These are phyloP conservation scores for Crocodylus rhombifer DNA, from an alignment of 2,797 vertebrate species.

Conservation along the genomic window DNA sequence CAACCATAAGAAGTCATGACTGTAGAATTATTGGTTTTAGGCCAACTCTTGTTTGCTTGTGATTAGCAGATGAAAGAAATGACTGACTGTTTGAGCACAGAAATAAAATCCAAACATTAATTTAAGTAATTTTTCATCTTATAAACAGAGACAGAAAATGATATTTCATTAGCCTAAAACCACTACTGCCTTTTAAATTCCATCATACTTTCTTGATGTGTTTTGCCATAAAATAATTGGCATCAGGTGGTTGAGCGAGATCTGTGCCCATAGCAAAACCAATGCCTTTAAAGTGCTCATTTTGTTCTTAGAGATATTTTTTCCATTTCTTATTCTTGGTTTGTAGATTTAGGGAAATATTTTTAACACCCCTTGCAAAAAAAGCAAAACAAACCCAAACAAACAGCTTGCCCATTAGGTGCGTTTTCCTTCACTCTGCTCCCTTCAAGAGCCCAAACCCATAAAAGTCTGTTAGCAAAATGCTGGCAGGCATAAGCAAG, in stretches of 20 bases:
- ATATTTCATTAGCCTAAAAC: background rate
- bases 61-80: slow-evolving; percentile 17
- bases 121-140: background rate
- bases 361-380: background rate
- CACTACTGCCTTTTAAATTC: background rate
- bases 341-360: accelerated
- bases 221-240: accelerated
- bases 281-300: accelerated
- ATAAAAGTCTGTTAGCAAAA: slow-evolving; percentile 11
- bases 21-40: slow-evolving; percentile 13
- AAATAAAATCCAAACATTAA: background rate
- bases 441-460: slow-evolving; percentile 37
- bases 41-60: slow-evolving; percentile 16
- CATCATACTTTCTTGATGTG: accelerated
- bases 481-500: slow-evolving; percentile 18
- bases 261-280: accelerated
- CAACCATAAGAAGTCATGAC: background rate
- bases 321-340: background rate
- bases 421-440: slow-evolving; percentile 7
- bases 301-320: background rate
- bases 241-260: accelerated
- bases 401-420: background rate
- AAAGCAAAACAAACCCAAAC: background rate
- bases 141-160: background rate
- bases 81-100: background rate